phyloP scores from a whole-genome alignment of 1,140 invertebrate genomes.

The Drosophila sproati region DNA sequence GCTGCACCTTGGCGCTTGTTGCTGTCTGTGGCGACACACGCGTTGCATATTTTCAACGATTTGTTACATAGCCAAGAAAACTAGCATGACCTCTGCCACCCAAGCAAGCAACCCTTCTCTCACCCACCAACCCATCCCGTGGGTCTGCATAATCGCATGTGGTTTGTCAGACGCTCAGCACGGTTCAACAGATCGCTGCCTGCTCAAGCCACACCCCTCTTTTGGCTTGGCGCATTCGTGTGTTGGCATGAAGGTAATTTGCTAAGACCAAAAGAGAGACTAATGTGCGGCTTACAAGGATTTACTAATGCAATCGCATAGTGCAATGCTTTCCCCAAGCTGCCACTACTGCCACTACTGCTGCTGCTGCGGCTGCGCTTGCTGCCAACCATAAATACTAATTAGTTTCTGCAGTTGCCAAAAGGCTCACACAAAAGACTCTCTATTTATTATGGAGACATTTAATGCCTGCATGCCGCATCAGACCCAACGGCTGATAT shows the following conservation, averaged over 20 bases:
- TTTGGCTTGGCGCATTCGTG: background rate
- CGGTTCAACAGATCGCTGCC: constrained; percentile 48
- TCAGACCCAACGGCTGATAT: background rate
- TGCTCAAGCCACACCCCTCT: too few relatives aligned
- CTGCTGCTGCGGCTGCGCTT: constrained; percentile 3
- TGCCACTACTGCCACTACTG: background rate
- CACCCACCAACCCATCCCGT: background rate
- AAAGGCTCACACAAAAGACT: constrained; percentile 25
- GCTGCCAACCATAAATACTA: constrained; percentile 61
- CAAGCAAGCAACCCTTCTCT: too few relatives aligned
- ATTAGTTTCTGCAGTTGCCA: constrained; percentile 62
- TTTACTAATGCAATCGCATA: constrained; percentile 78
- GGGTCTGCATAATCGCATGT: constrained; percentile 65
- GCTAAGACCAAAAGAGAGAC: constrained; percentile 73
- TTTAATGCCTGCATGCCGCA: constrained; percentile 15
- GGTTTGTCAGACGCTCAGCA: constrained; percentile 66
- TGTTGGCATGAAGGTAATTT: constrained; percentile 67
- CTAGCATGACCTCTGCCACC: background rate
- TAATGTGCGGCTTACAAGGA: constrained; percentile 79
- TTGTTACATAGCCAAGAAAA: constrained; percentile 49
- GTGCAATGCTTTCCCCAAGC: constrained; percentile 29
- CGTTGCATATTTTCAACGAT: constrained; percentile 73
- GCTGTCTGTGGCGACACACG: constrained; percentile 58
- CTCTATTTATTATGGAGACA: constrained; percentile 21
- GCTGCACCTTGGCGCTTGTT: constrained; percentile 57